Evolutionary conservation across 2,113 vertebrate species (phyloP), one percentile per base, ranked within the genome.

Genomic region (Eptesicus fuscus): DNA sequence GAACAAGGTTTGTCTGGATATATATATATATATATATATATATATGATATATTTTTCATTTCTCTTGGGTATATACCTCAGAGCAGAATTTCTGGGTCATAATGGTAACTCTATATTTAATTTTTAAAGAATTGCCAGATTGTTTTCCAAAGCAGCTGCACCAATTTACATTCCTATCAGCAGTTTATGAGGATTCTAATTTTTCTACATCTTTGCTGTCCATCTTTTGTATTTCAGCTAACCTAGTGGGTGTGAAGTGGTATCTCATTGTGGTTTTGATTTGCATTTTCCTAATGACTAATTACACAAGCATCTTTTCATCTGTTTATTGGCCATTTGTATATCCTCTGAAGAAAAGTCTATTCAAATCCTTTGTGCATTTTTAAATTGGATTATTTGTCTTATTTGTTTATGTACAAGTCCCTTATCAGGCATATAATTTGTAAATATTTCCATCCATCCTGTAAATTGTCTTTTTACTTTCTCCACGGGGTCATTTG

Each of bases 301-400:
- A 83, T 86, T 16, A 47, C 11, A 32, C 18, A 37, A 90, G 28
- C 16, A 32, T 78, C 49, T 92, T 59, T 63, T 69, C 51, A 69
- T 71, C 16, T 84, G 32, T 14, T 74, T 56, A 37, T 82, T 85
- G 59, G 70, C 9, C 35, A 67, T 74, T 63, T 76, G 12, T 67
- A 7, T n/a, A 44, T 35, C 13, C 80, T 84, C 53, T 82, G 23
- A 84, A 88, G 83, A 73, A 74, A 88, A 83, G 25, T 47, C 25
- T 88, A 51, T 65, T 89, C 7, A 84, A 59, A 71, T 67, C 18
- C 30, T 93, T 88, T 82, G 37, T 44, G 30, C 12, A 71, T 77
- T 91, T 90, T 87, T 32, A 65, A 88, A 78, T 84, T 90, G 28
- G 23, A n/a, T 90, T 88, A 82, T 51, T 93, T 80, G 22, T 71